Evolutionary conservation across 2,113 vertebrate genomes (phyloP), one percentile per base, ranked within the genome.

Genomic region (Catharus fuscescens): DNA sequence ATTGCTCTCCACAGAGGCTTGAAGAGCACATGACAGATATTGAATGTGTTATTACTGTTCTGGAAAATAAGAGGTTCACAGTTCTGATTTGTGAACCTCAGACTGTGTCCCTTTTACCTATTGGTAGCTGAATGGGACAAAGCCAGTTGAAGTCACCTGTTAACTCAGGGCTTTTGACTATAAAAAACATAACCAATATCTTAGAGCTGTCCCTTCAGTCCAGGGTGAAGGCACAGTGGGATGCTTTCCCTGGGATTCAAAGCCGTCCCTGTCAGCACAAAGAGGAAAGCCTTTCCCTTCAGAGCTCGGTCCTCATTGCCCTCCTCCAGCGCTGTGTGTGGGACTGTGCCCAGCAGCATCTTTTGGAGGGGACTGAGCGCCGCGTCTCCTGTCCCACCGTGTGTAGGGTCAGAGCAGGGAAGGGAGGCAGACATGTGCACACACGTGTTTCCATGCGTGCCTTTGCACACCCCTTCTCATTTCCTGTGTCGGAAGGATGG

Each of bases 401-500:
- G 0, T 16, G 25, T 3, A 52, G 82, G 59, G 28, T 65, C 21
- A 36, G 70, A 2, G 26, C 9, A 29, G 18, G 45, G 52, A 38
- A 31, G 26, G 45, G 4, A 65, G 45, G 50, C 36, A 20, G 50
- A 56, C 44, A 18, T 61, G 16, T n/a, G 14, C 45, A 26, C 47
- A 1, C 23, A 6, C 17, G 7, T 40, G 47, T 71, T 53, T 26
- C 66, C 66, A 2, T 23, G 52, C 0, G 0, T 67, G 38, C 61
- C 44, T 74, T 50, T 70, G 60, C 60, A 44, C 36, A 44, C 15
- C 36, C 15, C 54, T 86, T 29, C 59, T 70, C 48, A 10, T 79
- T 45, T 69, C 24, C 52, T n/a, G 4, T 44, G 6, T 54, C 9
- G 42, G 48, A 78, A 85, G 59, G 48, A 92, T 57, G 50, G 44